These are phyloP conservation scores for Tetragonula clypearis DNA, from an alignment of 1,140 invertebrate genomes.

Conservation along the genomic window DNA sequence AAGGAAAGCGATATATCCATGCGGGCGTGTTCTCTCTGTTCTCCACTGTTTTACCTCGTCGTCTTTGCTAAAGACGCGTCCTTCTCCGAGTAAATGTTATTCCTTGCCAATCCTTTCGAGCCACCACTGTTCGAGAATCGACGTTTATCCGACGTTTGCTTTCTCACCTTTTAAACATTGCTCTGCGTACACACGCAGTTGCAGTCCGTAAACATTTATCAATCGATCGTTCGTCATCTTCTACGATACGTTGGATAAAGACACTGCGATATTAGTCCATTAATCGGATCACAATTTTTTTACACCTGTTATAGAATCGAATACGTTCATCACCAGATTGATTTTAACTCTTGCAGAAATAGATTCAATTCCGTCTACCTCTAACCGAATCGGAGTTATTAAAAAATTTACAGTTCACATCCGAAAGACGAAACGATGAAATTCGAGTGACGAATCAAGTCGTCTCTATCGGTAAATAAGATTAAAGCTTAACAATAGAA, in stretches of 20 bases:
- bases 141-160: neutral
- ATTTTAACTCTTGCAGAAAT: neutral
- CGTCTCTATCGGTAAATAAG: no score
- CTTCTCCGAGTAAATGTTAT: neutral
- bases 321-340: neutral
- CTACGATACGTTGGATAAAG: no score
- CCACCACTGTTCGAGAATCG: neutral
- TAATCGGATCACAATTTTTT: neutral
- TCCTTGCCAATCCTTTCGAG: slow-evolving; percentile 1
- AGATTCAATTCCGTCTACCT: neutral
- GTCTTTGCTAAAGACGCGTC: slow-evolving; percentile 6
- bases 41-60: neutral
- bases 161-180: no score
- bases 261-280: neutral
- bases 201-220: neutral
- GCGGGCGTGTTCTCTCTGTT: slow-evolving; percentile 49
- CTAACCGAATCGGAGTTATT: neutral
- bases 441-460: neutral
- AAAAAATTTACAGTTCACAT: neutral
- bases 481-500: neutral
- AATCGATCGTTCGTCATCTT: neutral
- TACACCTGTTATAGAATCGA: neutral
- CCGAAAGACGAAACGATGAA: neutral
- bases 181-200: neutral
- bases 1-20: slow-evolving; percentile 54